These are phyloP conservation scores for Microcebus ravelobensis DNA, from an alignment of 2,113 vertebrate species.

Conservation along the genomic window DNA sequence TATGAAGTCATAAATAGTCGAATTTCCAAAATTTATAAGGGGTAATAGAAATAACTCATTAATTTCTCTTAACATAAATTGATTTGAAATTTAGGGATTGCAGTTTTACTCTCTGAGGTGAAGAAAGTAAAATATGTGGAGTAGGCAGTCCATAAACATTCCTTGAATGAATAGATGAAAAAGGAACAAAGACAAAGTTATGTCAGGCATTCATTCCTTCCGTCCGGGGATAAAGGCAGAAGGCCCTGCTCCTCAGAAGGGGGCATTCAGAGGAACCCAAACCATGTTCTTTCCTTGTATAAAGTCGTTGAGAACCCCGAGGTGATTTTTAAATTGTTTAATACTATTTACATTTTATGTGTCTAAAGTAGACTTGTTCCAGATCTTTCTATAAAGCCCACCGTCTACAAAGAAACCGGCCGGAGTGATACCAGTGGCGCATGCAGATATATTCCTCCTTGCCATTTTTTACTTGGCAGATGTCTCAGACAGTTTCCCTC, in stretches of 20 bases:
- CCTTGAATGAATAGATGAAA: not conserved
- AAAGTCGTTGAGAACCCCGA: not conserved
- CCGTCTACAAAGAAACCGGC: slow-evolving; percentile 44
- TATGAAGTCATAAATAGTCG: not conserved
- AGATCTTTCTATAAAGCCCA: not conserved
- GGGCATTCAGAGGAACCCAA: not conserved
- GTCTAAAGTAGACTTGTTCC: not conserved
- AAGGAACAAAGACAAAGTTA: not conserved
- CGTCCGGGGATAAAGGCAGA: not conserved
- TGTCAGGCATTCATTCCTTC: not conserved
- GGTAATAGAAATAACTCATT: not conserved
- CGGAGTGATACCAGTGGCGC: not conserved
- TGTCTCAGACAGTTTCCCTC: slow-evolving; percentile 77
- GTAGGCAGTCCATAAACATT: not conserved
- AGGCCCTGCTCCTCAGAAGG: not conserved
- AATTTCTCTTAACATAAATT: not conserved
- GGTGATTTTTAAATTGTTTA: not conserved
- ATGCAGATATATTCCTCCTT: not conserved
- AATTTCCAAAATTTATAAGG: not conserved
- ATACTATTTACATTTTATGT: not conserved
- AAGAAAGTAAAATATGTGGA: not conserved
- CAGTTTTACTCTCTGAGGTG: not conserved
- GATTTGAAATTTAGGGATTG: not conserved
- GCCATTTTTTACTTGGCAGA: not conserved
- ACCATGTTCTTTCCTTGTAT: not conserved